These are phyloP conservation scores for Macroglossus sobrinus DNA, from an alignment of 2,113 vertebrate genomes.

Conservation along the genomic window DNA sequence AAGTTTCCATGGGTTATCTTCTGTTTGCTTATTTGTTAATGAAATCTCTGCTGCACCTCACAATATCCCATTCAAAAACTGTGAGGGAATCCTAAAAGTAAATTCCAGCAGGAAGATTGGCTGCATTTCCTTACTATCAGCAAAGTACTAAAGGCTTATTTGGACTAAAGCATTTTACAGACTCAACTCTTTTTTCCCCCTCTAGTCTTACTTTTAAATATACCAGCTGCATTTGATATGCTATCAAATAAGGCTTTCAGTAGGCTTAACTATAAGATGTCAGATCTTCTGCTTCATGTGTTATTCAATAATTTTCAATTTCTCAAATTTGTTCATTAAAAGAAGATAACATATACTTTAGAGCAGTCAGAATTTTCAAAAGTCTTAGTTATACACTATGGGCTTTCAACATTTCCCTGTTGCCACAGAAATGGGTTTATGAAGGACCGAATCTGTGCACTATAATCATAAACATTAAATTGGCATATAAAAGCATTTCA, in stretches of 20 bases:
- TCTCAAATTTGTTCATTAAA: slow-evolving; percentile 66
- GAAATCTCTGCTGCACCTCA: slow-evolving; percentile 64
- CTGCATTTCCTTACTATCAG: slow-evolving; percentile 46
- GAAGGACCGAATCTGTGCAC: slow-evolving; percentile 48
- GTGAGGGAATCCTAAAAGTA: slow-evolving; percentile 51
- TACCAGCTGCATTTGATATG: slow-evolving; percentile 67
- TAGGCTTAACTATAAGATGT: slow-evolving; percentile 52
- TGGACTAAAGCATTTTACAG: slow-evolving; percentile 61
- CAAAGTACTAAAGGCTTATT: slow-evolving; percentile 45
- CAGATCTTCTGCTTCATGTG: slow-evolving; percentile 53
- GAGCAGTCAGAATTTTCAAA: slow-evolving; percentile 48
- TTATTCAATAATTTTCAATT: slow-evolving; percentile 70
- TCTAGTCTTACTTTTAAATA: slow-evolving; percentile 65
- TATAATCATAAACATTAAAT: slow-evolving; percentile 74
- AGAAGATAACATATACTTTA: slow-evolving; percentile 62
- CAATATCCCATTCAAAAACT: slow-evolving; percentile 36
- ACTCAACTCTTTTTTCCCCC: slow-evolving; percentile 12
- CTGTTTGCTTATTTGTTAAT: slow-evolving; percentile 60
- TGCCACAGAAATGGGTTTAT: slow-evolving; percentile 65
- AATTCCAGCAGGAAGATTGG: slow-evolving; percentile 50
- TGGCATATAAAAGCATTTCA: slow-evolving; percentile 58
- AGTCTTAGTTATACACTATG: slow-evolving; percentile 25
- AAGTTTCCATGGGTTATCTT: slow-evolving; percentile 74
- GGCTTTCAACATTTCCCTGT: slow-evolving; percentile 54
- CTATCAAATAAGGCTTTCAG: slow-evolving; percentile 70